Conservation (phyloP, 1,140 invertebrate genomes). For the Macrobrachium rosenbergii region DNA sequence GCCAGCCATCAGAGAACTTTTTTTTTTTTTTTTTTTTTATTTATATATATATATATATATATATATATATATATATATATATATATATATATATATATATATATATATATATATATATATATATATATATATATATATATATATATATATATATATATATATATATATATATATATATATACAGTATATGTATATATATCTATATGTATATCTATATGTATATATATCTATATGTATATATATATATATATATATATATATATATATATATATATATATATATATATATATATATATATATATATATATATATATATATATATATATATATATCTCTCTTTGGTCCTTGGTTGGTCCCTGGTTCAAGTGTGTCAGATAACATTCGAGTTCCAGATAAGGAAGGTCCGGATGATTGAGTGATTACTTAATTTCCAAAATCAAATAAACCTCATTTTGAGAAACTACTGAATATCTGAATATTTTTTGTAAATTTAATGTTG, state of each 20-base stretch:
- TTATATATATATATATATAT: neutral
- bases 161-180: neutral
- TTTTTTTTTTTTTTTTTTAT: too few relatives aligned
- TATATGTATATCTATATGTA: constrained; percentile 1
- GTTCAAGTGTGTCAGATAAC: too few relatives aligned
- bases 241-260: neutral
- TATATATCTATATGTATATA: neutral
- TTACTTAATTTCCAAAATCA: too few relatives aligned
- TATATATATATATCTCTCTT: neutral
- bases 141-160: constrained; percentile 1
- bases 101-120: constrained; percentile 7
- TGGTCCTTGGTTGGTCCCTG: too few relatives aligned
- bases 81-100: constrained; percentile 14
- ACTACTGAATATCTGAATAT: too few relatives aligned
- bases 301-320: neutral
- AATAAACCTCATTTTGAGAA: too few relatives aligned
- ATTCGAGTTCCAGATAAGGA: too few relatives aligned
- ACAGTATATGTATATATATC: neutral
- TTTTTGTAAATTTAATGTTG: too few relatives aligned
- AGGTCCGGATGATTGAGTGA: too few relatives aligned
- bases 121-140: constrained; percentile 12
- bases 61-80: constrained; percentile 20
- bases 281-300: neutral
- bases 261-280: neutral
- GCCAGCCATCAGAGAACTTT: too few relatives aligned